Base-by-base conservation (phyloP, 2,888 invertebrate species). In the Electrophaes corylata region DNA sequence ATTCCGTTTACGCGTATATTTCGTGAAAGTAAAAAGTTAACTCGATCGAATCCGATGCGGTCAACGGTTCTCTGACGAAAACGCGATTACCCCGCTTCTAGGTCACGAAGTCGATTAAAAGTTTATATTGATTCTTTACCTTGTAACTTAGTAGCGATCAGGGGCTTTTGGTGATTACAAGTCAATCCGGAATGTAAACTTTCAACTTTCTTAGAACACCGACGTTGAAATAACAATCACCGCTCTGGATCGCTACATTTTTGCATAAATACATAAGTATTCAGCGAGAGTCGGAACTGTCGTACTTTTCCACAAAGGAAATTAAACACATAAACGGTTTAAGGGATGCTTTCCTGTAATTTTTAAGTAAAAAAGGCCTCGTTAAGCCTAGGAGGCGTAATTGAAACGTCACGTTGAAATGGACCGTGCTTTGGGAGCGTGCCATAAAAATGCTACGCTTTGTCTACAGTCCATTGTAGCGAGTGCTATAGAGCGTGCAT, bases 1-100 rank as follows among this genome's bases (percentile, higher is more conserved):
- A 90, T 89, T 85, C 84, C 43, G 67, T 60, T 69, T 69, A 64
- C 79, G 75, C 78, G 77, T 76, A 81, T 82, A 75, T 83, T 80
- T 78, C 83, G 84, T 85, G 83, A 85, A 86, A 87, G 82, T 86
- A 83, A 88, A 88, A 89, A 88, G 79, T 88, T 86, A 84, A 86
- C 86, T 82, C 88, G 82, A 86, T 86, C 84, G 82, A 86, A 86
- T 85, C 75, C 83, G 83, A 81, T 87, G 85, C 87, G 86, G 87
- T 82, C 85, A 79, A 82, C 78, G 79, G 72, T 79, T 79, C 73
- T 68, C 75, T 73, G 75, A 72, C 69, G 72, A 79, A 80, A 82
- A 83, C 85, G 82, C 83, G 79, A 81, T 79, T 73, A 76, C 73
- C 71, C 76, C 73, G 71, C 76, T 83, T 86, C 82, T 87, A 83